phyloP scores from a whole-genome alignment of 1,140 invertebrate genomes.

The Ridgeia piscesae region DNA sequence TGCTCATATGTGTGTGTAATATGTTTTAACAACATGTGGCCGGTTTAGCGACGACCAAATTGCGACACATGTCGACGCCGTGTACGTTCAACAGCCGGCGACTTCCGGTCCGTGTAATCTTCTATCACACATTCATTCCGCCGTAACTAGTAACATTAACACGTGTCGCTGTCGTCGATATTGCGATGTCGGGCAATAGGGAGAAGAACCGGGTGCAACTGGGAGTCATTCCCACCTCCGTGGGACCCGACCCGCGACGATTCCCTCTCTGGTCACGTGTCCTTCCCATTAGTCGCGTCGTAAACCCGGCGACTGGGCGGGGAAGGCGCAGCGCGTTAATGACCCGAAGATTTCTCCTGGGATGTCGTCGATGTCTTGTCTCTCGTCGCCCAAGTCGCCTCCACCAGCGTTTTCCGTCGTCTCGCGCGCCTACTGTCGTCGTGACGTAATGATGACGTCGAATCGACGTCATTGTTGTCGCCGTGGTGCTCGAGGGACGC shows the following conservation, averaged over 20 bases:
- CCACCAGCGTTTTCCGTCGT: not conserved
- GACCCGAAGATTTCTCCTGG: not conserved
- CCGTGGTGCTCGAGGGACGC: not conserved
- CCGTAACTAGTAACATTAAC: not conserved
- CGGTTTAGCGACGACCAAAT: not conserved
- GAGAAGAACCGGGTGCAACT: not conserved
- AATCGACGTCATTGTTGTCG: not conserved
- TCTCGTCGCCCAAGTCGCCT: not conserved
- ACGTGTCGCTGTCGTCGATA: not conserved
- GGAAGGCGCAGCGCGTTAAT: not conserved
- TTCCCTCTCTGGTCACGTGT: not conserved
- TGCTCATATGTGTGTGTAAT: too few relatives aligned
- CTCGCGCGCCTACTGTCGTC: not conserved
- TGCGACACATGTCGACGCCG: not conserved
- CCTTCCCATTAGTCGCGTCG: not conserved
- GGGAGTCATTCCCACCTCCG: not conserved
- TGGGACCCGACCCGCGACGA: not conserved
- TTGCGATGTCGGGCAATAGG: not conserved
- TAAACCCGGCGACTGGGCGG: not conserved
- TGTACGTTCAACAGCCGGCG: not conserved
- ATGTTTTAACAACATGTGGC: too few relatives aligned
- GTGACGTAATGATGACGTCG: not conserved
- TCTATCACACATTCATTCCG: not conserved
- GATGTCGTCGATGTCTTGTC: not conserved
- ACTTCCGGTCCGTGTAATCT: not conserved